These are phyloP conservation scores for Tetramorium alpestre DNA, from an alignment of 1,140 invertebrate genomes.

Conservation along the genomic window DNA sequence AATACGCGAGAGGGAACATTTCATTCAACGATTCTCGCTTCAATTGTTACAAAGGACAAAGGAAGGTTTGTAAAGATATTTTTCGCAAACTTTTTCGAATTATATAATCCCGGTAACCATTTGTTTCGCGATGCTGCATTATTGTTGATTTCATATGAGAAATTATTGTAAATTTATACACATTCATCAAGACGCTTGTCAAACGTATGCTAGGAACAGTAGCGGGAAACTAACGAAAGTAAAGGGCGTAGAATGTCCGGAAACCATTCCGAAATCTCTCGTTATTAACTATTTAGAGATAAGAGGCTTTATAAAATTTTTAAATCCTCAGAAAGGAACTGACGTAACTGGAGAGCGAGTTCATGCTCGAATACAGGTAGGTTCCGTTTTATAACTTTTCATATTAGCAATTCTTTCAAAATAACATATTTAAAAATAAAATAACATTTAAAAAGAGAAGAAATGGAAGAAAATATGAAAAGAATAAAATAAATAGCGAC, in stretches of 20 bases:
- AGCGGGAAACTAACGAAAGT: neutral
- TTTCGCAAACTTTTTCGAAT: neutral
- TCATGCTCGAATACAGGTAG: too few species aligned
- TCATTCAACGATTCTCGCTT: neutral
- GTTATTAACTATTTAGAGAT: neutral
- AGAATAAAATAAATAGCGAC: too few species aligned
- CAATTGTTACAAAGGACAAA: neutral
- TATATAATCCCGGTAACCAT: conserved; percentile 19
- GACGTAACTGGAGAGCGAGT: too few species aligned
- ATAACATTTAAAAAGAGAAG: too few species aligned
- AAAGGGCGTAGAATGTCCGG: neutral
- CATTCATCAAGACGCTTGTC: neutral
- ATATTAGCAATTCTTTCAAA: too few species aligned
- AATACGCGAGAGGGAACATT: neutral
- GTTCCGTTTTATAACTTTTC: too few species aligned
- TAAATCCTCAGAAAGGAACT: too few species aligned
- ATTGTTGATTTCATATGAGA: neutral
- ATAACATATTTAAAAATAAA: too few species aligned
- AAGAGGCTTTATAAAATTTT: too few species aligned
- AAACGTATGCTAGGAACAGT: neutral
- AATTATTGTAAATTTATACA: conserved; percentile 18
- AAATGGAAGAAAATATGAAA: too few species aligned
- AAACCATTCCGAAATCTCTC: neutral
- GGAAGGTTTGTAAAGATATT: neutral
- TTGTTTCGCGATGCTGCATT: neutral